Evolutionary conservation across 2,888 invertebrate species (phyloP).

Genomic region (Galerucella nymphaeae): DNA sequence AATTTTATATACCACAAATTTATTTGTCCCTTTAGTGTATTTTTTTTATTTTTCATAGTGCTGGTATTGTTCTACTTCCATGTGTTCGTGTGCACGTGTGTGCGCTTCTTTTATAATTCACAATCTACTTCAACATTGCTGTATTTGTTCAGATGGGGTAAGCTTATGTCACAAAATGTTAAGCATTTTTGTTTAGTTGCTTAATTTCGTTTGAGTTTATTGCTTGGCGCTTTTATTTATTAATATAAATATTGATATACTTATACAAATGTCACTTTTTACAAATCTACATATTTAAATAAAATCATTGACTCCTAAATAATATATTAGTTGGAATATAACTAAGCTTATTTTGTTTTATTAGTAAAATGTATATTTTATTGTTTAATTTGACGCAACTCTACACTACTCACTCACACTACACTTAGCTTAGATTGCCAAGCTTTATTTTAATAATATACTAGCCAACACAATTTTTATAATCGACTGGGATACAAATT

Average conservation of each 20-base stretch:
- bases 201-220: constrained; percentile 2
- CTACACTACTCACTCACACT: not conserved
- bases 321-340: too few relatives aligned
- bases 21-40: constrained; percentile 22
- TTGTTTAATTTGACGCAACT: too few relatives aligned
- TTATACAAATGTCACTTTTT: too few relatives aligned
- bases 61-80: constrained; percentile 49
- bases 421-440: not conserved
- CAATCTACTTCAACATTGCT: constrained; percentile 54
- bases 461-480: not conserved
- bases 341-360: too few relatives aligned
- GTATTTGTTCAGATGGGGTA: constrained; percentile 52
- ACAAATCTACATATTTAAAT: too few relatives aligned
- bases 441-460: not conserved
- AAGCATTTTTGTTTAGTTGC: constrained; percentile 2
- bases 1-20: not conserved
- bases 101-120: constrained; percentile 56
- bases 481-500: too few relatives aligned
- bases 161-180: constrained; percentile 37
- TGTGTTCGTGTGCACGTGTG: constrained; percentile 56
- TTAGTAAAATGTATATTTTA: too few relatives aligned
- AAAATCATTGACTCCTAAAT: too few relatives aligned
- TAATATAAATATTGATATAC: not conserved
- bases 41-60: constrained; percentile 42
- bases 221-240: constrained; percentile 2